phyloP scores from a whole-genome alignment of 2,797 vertebrate species.

The Cyclura pinguis region DNA sequence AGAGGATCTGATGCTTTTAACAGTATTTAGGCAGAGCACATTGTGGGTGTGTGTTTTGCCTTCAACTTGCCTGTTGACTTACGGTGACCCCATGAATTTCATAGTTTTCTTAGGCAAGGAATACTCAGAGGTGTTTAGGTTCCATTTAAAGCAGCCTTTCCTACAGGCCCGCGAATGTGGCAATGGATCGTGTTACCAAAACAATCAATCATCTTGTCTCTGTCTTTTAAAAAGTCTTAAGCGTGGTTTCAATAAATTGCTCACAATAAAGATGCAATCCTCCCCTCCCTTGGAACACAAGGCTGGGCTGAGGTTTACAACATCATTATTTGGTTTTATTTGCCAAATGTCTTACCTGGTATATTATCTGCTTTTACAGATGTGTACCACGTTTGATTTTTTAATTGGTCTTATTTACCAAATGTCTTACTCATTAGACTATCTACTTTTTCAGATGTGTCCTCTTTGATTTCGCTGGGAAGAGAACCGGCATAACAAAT shows the following conservation, averaged over 20 bases:
- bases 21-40: too few species aligned
- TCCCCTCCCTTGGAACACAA: background rate
- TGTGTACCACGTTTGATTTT: constrained; percentile 76
- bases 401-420: constrained; percentile 82
- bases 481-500: constrained; percentile 51
- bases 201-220: background rate
- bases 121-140: background rate
- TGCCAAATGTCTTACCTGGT: constrained; percentile 79
- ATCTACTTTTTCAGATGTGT: constrained; percentile 78
- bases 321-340: constrained; percentile 76
- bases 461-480: constrained; percentile 56
- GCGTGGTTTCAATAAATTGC: constrained; percentile 17
- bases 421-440: constrained; percentile 80
- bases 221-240: background rate
- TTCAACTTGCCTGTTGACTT: too few species aligned
- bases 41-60: too few species aligned
- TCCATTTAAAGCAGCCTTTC: background rate
- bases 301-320: constrained; percentile 67
- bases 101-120: background rate
- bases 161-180: background rate
- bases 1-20: too few species aligned
- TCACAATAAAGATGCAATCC: constrained; percentile 38
- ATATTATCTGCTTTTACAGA: constrained; percentile 82
- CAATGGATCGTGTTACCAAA: background rate
- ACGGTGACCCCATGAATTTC: too few species aligned